phyloP scores from a whole-genome alignment of 2,797 vertebrate genomes.

The Channallabes apus region DNA sequence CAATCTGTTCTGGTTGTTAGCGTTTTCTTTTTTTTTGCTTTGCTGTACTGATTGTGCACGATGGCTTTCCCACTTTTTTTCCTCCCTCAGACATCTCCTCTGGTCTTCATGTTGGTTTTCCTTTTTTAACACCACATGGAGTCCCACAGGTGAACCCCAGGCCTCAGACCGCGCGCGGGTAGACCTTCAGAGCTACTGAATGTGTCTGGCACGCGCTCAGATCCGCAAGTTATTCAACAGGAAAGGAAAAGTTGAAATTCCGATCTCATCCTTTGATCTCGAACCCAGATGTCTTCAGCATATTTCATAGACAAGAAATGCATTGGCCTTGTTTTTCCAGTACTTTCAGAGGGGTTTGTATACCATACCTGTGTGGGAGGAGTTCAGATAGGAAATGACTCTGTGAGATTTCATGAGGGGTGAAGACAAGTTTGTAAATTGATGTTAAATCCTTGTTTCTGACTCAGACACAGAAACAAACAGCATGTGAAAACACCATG shows the following conservation, averaged over 20 bases:
- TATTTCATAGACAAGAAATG: background rate
- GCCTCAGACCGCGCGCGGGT: too few species aligned
- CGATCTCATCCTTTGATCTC: background rate
- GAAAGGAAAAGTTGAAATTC: background rate
- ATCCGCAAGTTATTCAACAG: background rate
- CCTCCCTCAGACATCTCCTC: too few species aligned
- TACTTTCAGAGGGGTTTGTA: background rate
- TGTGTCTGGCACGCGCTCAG: background rate
- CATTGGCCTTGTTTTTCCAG: background rate
- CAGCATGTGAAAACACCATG: slow-evolving; percentile 2
- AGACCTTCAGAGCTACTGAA: background rate
- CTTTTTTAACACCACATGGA: too few species aligned
- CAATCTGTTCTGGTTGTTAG: too few species aligned
- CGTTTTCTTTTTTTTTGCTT: too few species aligned
- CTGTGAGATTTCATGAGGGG: too few species aligned
- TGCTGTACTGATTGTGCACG: too few species aligned
- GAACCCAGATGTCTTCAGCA: background rate
- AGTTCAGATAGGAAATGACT: background rate
- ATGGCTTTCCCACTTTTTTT: too few species aligned
- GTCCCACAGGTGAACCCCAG: too few species aligned
- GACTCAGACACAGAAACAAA: slow-evolving; percentile 30
- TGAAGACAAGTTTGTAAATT: background rate
- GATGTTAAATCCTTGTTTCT: slow-evolving; percentile 20
- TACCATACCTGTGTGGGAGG: background rate
- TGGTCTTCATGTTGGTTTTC: too few species aligned